Base-by-base conservation (phyloP, 2,888 invertebrate species). In the Campaea margaritaria region DNA sequence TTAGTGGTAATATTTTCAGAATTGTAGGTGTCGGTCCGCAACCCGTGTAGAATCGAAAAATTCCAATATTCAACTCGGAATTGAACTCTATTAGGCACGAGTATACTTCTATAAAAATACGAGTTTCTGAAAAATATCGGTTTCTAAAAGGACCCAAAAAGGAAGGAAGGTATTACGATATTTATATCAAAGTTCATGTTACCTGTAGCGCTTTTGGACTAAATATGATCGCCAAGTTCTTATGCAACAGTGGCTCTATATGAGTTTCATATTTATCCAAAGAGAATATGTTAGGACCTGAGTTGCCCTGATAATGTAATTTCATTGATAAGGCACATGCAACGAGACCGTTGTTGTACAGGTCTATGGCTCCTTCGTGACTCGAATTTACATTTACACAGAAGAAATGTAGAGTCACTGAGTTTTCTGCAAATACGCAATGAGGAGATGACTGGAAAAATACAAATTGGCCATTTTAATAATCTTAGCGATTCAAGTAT, bases 311-410 rank as follows among this genome's bases (percentile, higher is more conserved):
- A 67, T 89, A 87, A 48, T 86, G 80, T 31, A 92, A 67, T 62
- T 79, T 84, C 87, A 91, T 91, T 8, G 67, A 79, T 3, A 92
- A 76, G 0, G 78, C 85, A 67, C 85, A 86, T 0, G 91, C 78
- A 21, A 92, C 92, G n/a, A 91, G 75, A 13, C 92, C 92, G 49
- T 88, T 88, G 60, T 92, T 92, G 57, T 90, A 92, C 13, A 92
- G 77, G 65, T 91, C 89, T 44, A 92, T 83, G 0, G 69, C 66
- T 13, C 81, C 91, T 16, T 70, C 75, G 63, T 85, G 81, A 54
- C 68, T 82, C 0, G 87, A 79, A 57, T 91, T 83, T 5, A 91
- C 85, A 14, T 79, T 88, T 4, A 91, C 86, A 59, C 86, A 83
- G 67, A 87, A 89, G 69, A 91, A 92, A 70, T 91, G 81, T 42